Conservation (phyloP, 2,888 invertebrate species). For the Lasiommata megera region DNA sequence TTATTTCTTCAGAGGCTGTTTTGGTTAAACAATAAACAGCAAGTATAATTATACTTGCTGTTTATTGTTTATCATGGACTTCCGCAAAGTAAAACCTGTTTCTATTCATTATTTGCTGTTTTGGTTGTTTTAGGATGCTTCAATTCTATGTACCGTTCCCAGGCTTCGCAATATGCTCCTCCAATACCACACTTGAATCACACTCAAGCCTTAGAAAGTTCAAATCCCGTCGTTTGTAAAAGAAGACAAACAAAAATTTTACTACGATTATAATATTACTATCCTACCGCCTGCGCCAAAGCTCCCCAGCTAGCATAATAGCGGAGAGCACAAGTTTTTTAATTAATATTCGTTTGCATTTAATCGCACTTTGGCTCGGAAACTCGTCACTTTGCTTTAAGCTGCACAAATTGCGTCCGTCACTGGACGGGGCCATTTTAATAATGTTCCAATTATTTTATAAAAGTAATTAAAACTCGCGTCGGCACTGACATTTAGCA, state of each 20-base stretch:
- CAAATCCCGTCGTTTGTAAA: too few species aligned
- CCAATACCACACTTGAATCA: too few species aligned
- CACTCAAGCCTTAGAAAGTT: too few species aligned
- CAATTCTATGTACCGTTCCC: too few species aligned
- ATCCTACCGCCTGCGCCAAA: neutral
- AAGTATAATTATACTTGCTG: too few species aligned
- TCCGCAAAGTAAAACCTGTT: too few species aligned
- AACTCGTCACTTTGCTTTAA: conserved; percentile 24
- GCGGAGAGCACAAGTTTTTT: conserved; percentile 19
- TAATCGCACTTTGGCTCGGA: conserved; percentile 27
- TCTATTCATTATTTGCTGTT: too few species aligned
- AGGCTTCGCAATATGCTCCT: too few species aligned
- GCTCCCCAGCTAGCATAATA: neutral
- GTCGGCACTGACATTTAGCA: conserved; percentile 17
- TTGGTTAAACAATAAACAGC: too few species aligned
- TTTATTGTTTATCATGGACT: too few species aligned
- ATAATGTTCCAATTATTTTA: conserved; percentile 25
- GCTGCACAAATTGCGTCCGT: conserved; percentile 16
- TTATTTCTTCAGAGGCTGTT: too few species aligned
- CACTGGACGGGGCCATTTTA: conserved; percentile 10
- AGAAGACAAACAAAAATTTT: neutral
- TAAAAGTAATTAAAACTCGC: conserved; percentile 26
- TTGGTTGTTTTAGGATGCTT: too few species aligned
- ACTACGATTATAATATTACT: neutral
- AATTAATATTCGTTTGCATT: conserved; percentile 28